phyloP scores from a whole-genome alignment of 35 echinoderm and acorn worm species.

The Lytechinus pictus region DNA sequence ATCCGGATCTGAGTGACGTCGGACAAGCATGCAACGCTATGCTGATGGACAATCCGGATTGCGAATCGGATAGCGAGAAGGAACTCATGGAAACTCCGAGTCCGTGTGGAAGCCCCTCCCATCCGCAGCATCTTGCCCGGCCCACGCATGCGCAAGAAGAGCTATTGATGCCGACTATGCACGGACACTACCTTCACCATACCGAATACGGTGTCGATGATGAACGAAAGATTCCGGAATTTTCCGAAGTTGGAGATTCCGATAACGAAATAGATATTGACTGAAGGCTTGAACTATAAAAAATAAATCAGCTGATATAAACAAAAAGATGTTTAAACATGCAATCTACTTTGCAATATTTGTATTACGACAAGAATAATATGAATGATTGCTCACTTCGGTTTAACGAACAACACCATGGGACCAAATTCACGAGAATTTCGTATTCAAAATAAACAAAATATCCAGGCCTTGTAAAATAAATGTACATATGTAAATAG shows the following conservation, averaged over 20 bases:
- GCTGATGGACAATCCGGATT: constrained; percentile 50
- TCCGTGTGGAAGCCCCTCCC: constrained; percentile 71
- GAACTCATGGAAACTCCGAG: constrained; percentile 72
- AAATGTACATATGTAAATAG: neutral
- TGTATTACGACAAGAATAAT: no score
- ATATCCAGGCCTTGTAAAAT: neutral
- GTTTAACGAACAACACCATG: no score
- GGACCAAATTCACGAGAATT: neutral
- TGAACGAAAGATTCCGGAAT: constrained; percentile 7
- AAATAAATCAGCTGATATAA: neutral
- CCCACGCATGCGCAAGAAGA: neutral
- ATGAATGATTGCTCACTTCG: no score
- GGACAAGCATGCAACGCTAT: constrained; percentile 36
- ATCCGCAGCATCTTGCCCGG: neutral
- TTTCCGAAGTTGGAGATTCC: constrained; percentile 36
- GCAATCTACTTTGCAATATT: neutral
- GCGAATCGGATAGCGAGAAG: constrained; percentile 56
- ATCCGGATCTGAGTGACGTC: constrained; percentile 98
- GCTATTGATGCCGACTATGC: neutral
- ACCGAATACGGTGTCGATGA: neutral
- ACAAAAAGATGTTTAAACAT: no score
- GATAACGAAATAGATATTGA: constrained; percentile 42
- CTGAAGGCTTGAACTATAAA: neutral
- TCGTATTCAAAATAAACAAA: neutral
- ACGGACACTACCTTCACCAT: neutral